Conservation (phyloP, 2,113 vertebrate species). For the Loxodonta africana region DNA sequence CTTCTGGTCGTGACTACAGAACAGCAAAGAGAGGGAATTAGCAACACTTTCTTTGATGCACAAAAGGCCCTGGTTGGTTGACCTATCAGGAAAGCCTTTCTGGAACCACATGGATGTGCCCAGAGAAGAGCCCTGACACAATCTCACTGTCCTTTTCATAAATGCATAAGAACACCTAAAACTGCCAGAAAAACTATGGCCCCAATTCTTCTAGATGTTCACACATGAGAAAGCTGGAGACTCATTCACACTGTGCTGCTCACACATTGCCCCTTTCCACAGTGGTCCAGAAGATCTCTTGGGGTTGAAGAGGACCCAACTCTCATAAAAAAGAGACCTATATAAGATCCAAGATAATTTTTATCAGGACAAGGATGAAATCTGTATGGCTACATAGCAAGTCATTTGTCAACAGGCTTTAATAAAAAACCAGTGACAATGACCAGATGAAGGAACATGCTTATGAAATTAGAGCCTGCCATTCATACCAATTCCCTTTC, state of each 20-base stretch:
- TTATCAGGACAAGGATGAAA: not conserved
- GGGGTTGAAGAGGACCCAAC: not conserved
- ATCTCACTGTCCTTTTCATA: not conserved
- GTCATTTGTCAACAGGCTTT: not conserved
- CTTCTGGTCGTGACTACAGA: rapidly evolving
- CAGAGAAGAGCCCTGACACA: not conserved
- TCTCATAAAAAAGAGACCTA: slow-evolving; percentile 15
- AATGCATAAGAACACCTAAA: not conserved
- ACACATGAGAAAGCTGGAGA: not conserved
- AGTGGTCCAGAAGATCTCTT: not conserved
- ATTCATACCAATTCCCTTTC: slow-evolving; percentile 32
- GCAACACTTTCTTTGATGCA: not conserved
- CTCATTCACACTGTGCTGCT: not conserved
- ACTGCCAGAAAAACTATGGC: not conserved
- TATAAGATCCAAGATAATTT: not conserved
- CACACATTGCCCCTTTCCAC: not conserved
- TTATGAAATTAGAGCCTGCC: slow-evolving; percentile 47
- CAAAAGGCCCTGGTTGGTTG: not conserved
- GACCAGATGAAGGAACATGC: not conserved
- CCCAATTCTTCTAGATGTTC: not conserved
- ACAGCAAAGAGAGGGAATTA: not conserved
- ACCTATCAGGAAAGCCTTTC: not conserved
- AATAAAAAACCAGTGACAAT: not conserved
- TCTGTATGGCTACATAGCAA: not conserved
- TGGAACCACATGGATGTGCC: not conserved